Evolutionary conservation across 2,797 vertebrate genomes (phyloP).

Genomic region (Ciconia nigra): DNA sequence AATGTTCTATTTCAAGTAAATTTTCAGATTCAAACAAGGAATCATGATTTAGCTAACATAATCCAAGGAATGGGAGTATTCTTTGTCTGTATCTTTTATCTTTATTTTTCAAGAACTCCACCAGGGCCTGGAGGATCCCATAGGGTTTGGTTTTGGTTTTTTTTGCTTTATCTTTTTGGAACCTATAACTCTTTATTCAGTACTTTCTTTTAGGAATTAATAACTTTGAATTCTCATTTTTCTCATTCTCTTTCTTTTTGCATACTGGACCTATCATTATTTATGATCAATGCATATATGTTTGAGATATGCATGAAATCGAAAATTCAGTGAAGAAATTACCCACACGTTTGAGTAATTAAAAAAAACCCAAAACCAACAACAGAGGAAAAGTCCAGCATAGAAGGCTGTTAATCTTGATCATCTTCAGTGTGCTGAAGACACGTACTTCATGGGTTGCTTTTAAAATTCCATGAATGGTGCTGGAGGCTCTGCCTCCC

Average conservation of each 20-base stretch:
- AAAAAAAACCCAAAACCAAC: not conserved
- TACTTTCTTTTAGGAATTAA: not conserved
- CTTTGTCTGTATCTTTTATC: not conserved
- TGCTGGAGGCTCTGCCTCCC: not conserved
- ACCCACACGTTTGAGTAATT: not conserved
- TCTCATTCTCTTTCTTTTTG: not conserved
- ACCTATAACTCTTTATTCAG: not conserved
- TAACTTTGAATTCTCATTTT: not conserved
- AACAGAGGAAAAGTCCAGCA: not conserved
- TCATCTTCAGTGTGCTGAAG: not conserved
- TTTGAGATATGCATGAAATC: not conserved
- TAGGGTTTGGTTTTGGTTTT: too few relatives aligned
- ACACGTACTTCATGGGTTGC: not conserved
- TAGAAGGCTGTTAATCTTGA: not conserved
- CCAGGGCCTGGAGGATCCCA: not conserved
- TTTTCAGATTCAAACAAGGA: not conserved
- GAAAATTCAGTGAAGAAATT: not conserved
- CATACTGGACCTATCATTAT: not conserved
- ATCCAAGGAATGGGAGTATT: not conserved
- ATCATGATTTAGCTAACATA: not conserved
- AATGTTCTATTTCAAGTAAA: conserved; percentile 11
- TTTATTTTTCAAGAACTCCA: not conserved
- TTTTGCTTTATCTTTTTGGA: not conserved
- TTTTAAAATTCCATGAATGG: not conserved
- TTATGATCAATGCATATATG: not conserved